phyloP scores from a whole-genome alignment of 2,113 vertebrate species.

The Lycaon pictus region DNA sequence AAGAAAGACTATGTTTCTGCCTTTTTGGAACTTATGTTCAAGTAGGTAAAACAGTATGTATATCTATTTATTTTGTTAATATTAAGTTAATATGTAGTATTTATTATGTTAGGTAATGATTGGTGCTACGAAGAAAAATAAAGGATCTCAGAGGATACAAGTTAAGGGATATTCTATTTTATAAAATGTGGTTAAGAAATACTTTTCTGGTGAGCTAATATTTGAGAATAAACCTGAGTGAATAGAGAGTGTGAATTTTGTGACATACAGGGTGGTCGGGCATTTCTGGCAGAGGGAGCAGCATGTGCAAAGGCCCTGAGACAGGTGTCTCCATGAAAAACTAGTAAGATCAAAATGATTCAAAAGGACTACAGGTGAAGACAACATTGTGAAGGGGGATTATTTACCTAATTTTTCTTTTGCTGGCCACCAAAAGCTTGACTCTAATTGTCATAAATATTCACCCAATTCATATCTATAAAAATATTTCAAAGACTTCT shows the following conservation, averaged over 20 bases:
- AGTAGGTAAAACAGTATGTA: not conserved
- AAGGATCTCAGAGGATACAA: not conserved
- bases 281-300: not conserved
- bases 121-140: not conserved
- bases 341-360: not conserved
- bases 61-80: not conserved
- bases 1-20: not conserved
- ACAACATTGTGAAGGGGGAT: not conserved
- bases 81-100: not conserved
- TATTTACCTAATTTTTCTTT: not conserved
- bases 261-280: not conserved
- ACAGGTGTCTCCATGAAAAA: not conserved
- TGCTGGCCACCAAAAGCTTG: not conserved
- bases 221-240: not conserved
- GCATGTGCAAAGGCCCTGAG: not conserved
- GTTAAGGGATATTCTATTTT: not conserved
- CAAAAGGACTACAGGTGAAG: not conserved
- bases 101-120: not conserved
- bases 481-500: slow-evolving; percentile 5
- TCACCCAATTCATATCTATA: not conserved
- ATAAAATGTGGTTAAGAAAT: not conserved
- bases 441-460: not conserved
- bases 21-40: not conserved
- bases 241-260: not conserved
- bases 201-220: not conserved